Evolutionary conservation across 2,888 invertebrate species (phyloP).

Genomic region (Lochmaea crataegi): DNA sequence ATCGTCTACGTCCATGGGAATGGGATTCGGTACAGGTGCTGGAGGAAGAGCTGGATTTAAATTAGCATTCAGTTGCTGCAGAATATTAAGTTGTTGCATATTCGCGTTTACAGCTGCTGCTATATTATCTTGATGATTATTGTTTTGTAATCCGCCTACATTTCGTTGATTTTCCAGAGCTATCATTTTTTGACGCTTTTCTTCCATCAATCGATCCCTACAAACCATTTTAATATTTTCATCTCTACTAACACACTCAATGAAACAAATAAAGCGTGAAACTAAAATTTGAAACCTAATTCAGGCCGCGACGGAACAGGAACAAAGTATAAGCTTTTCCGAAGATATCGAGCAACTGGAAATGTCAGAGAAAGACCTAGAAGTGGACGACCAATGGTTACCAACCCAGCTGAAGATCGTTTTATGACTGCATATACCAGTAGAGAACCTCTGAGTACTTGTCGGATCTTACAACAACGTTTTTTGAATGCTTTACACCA

Average conservation of each 20-base stretch:
- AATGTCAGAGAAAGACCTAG: no score
- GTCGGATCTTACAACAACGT: no score
- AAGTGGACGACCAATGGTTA: no score
- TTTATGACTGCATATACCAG: no score
- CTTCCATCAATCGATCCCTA: constrained; percentile 79
- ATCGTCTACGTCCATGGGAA: constrained; percentile 50
- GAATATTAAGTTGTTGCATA: constrained; percentile 63
- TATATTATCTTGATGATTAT: constrained; percentile 53
- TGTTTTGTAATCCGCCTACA: constrained; percentile 55
- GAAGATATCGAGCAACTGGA: no score
- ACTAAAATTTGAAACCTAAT: not conserved
- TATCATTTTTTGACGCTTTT: constrained; percentile 83
- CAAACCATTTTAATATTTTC: no score
- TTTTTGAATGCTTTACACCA: no score
- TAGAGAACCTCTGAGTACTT: no score
- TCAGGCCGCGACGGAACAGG: no score
- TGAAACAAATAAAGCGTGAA: not conserved
- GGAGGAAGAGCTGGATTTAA: constrained; percentile 56
- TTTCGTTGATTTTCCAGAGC: constrained; percentile 67
- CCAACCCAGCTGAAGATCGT: no score
- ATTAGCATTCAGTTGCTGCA: constrained; percentile 63
- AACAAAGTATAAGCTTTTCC: no score
- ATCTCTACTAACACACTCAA: no score
- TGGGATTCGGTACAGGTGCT: constrained; percentile 52
- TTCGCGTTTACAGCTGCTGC: constrained; percentile 58